A percentile compares a stretch with the other conserved stretches of the same genome.
These are phyloP conservation scores for Nebria salina DNA, from an alignment of 2,888 invertebrate species.

Conservation along the genomic window DNA sequence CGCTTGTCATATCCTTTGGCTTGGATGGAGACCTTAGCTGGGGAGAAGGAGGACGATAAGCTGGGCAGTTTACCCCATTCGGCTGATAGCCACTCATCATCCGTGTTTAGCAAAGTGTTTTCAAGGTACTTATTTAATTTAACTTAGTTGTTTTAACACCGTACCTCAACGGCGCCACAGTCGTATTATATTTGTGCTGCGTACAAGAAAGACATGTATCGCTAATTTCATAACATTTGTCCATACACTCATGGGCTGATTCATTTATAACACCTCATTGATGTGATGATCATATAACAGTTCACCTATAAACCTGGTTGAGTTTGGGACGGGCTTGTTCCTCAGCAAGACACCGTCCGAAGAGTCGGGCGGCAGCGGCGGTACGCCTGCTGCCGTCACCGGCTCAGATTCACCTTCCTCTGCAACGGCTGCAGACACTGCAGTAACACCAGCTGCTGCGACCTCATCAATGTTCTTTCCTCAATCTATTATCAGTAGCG, in stretches of 20 bases:
- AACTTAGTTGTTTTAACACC: conserved; percentile 2
- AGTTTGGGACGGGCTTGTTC: conserved; percentile 95
- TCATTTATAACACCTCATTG: conserved; percentile 20
- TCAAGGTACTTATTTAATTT: conserved; percentile 73
- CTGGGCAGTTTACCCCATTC: conserved; percentile 62
- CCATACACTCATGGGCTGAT: neutral
- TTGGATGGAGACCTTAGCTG: conserved; percentile 90
- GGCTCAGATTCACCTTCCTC: conserved; percentile 72
- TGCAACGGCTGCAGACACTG: conserved; percentile 60
- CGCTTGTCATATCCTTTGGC: conserved; percentile 89
- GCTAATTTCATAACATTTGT: neutral
- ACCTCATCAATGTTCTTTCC: conserved; percentile 61
- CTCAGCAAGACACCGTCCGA: conserved; percentile 91
- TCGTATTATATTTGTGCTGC: neutral
- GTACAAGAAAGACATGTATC: neutral
- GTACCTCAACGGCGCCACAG: no score
- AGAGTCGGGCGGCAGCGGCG: conserved; percentile 76
- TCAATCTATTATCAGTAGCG: conserved; percentile 60
- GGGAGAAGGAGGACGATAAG: conserved; percentile 72
- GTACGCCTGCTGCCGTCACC: conserved; percentile 73
- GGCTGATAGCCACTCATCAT: conserved; percentile 68
- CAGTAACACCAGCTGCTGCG: conserved; percentile 59
- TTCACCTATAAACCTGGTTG: conserved; percentile 94
- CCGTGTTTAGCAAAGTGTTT: conserved; percentile 91
- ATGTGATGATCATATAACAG: conserved; percentile 62